phyloP scores from a whole-genome alignment of 2,888 invertebrate genomes.

The Callinectes sapidus region DNA sequence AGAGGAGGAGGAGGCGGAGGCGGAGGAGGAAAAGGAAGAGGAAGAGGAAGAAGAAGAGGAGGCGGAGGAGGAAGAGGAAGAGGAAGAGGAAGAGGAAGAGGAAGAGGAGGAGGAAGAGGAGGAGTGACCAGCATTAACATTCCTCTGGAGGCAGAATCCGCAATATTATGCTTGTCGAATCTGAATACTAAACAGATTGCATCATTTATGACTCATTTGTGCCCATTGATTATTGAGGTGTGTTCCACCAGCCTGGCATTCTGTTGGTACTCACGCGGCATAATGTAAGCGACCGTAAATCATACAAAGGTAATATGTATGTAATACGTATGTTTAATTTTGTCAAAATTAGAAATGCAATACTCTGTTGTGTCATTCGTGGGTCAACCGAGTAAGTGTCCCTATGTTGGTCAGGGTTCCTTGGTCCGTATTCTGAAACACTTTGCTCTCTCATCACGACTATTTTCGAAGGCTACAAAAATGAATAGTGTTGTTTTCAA shows the following conservation, averaged over 20 bases:
- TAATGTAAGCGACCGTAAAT: conserved; percentile 3
- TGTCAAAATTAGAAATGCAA: not conserved
- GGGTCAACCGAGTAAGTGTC: not conserved
- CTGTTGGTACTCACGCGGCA: not conserved
- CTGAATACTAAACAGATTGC: conserved; percentile 2
- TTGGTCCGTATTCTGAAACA: too few species aligned
- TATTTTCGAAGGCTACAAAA: too few species aligned
- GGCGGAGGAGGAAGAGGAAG: not conserved
- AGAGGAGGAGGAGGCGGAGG: too few species aligned
- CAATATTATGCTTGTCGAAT: conserved; percentile 1
- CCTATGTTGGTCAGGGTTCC: not conserved
- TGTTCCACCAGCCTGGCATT: not conserved
- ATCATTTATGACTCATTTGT: conserved; percentile 28
- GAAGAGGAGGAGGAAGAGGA: not conserved
- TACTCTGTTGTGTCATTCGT: not conserved
- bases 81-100: too few species aligned
- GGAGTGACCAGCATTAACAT: not conserved
- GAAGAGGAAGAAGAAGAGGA: not conserved
- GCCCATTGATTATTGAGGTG: conserved; percentile 7
- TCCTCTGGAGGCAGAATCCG: not conserved
- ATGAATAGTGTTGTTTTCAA: too few species aligned
- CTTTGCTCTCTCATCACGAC: too few species aligned
- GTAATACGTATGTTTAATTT: not conserved
- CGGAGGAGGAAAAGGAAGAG: too few species aligned
- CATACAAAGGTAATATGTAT: not conserved